These are phyloP conservation scores for Rotaria sp. DNA, from an alignment of 2,888 invertebrate species.

Conservation along the genomic window DNA sequence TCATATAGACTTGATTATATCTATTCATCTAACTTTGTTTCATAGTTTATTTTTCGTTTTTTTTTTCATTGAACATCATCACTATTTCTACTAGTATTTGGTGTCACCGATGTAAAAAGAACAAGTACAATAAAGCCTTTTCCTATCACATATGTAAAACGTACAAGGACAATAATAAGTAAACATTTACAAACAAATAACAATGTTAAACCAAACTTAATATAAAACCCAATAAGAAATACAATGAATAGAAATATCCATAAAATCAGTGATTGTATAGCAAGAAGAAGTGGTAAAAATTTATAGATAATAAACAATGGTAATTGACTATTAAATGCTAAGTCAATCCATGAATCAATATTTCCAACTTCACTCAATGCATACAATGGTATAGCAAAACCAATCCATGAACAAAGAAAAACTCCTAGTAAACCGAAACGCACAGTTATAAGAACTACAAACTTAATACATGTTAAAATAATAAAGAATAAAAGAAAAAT, in stretches of 20 bases:
- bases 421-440: background rate
- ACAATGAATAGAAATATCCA: background rate
- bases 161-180: background rate
- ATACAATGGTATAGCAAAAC: background rate
- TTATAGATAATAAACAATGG: background rate
- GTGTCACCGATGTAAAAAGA: background rate
- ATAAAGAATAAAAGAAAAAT: constrained; percentile 2
- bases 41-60: background rate
- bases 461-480: background rate
- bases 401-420: background rate
- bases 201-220: background rate
- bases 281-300: background rate
- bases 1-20: no score
- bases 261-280: background rate
- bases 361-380: background rate
- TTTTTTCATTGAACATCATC: background rate
- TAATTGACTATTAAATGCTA: background rate
- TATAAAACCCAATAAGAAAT: background rate
- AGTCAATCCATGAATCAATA: background rate
- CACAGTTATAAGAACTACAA: background rate
- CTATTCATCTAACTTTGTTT: background rate
- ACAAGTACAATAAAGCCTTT: background rate
- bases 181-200: constrained; percentile 17
- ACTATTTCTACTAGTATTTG: background rate
- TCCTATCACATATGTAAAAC: constrained; percentile 14